These are phyloP conservation scores for Heliopora coerulea DNA, from an alignment of 92 coral and sea anemone genomes.

Conservation along the genomic window DNA sequence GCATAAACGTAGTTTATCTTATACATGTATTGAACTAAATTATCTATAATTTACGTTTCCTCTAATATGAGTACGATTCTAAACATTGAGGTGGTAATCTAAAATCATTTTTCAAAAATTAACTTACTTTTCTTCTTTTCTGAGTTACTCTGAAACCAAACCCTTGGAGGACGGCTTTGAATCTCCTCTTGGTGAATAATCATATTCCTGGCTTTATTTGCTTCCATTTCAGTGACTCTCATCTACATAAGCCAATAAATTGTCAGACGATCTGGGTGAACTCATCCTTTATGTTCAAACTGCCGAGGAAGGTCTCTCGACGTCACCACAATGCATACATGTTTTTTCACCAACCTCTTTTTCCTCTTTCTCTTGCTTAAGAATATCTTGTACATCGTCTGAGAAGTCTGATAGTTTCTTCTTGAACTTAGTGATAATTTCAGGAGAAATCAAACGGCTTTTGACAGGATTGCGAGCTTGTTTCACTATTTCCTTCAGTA, in stretches of 20 bases:
- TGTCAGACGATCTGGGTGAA: too few species aligned
- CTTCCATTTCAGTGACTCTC: conserved; percentile 89
- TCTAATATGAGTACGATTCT: too few species aligned
- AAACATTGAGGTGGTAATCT: too few species aligned
- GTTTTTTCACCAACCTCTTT: conserved; percentile 61
- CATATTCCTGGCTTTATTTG: conserved; percentile 86
- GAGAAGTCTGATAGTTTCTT: conserved; percentile 64
- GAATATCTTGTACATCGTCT: conserved; percentile 71
- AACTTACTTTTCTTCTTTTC: conserved; percentile 21
- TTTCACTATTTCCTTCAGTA: conserved; percentile 88
- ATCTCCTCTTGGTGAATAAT: conserved; percentile 90
- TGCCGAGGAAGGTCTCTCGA: background rate
- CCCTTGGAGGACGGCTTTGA: conserved; percentile 88
- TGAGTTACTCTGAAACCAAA: conserved; percentile 83
- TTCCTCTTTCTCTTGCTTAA: conserved; percentile 89
- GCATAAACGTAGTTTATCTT: too few species aligned
- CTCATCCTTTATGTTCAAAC: too few species aligned
- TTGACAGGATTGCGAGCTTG: conserved; percentile 81
- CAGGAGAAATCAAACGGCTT: conserved; percentile 85
- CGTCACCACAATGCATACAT: background rate
- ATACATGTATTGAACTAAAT: too few species aligned
- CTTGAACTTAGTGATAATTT: conserved; percentile 76
- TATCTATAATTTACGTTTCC: too few species aligned
- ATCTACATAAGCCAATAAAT: conserved; percentile 42
- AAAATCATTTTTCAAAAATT: too few species aligned